Evolutionary conservation across 2,797 vertebrate genomes (phyloP).

Genomic region (Lepilemur ruficaudatus): DNA sequence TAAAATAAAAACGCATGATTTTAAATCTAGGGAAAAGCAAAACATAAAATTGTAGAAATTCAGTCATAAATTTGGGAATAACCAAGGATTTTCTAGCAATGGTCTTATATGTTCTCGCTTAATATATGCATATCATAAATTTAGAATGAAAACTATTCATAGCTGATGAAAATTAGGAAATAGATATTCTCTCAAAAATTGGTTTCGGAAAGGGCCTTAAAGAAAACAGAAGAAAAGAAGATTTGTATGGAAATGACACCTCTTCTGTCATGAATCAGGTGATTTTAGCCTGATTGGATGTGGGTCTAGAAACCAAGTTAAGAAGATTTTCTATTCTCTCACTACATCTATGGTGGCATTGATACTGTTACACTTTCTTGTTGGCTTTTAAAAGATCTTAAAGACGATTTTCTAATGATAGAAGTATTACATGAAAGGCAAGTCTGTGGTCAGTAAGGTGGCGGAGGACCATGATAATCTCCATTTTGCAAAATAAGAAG

Average conservation of each 20-base stretch:
- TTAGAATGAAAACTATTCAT: constrained; percentile 2
- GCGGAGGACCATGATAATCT: background rate
- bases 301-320: background rate
- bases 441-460: background rate
- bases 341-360: background rate
- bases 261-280: background rate
- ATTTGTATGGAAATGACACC: background rate
- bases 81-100: background rate
- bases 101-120: background rate
- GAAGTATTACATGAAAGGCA: background rate
- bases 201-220: background rate
- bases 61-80: background rate
- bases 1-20: background rate
- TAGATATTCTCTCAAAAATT: background rate
- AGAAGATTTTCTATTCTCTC: background rate
- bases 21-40: constrained; percentile 10
- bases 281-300: background rate
- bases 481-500: background rate
- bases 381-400: background rate
- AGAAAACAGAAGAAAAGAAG: background rate
- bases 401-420: background rate
- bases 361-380: background rate
- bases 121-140: background rate
- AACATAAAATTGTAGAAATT: background rate
- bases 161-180: constrained; percentile 29